These are phyloP conservation scores for Apoderus coryli DNA, from an alignment of 2,888 invertebrate genomes.

Conservation along the genomic window DNA sequence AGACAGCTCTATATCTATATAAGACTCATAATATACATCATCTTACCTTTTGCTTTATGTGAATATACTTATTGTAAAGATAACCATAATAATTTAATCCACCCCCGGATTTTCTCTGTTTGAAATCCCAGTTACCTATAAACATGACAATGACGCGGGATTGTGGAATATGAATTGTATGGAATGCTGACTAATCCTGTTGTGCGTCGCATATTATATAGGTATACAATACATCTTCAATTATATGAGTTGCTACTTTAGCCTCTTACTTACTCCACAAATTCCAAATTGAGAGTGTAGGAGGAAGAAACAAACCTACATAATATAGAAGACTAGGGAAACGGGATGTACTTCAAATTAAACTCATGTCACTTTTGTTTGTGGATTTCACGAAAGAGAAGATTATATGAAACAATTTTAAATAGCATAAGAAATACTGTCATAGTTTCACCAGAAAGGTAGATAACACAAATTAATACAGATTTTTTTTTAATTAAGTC, in stretches of 20 bases:
- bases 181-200: slow-evolving; percentile 22
- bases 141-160: slow-evolving; percentile 27
- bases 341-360: slow-evolving; percentile 21
- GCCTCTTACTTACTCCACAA: slow-evolving; percentile 16
- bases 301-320: no score
- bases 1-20: slow-evolving; percentile 25
- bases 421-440: no score
- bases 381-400: no score
- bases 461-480: no score
- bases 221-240: slow-evolving; percentile 21
- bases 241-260: slow-evolving; percentile 23
- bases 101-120: slow-evolving; percentile 20
- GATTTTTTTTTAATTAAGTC: no score
- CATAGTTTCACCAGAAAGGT: no score
- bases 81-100: slow-evolving; percentile 34
- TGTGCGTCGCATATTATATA: no score
- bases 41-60: no score
- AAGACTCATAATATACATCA: slow-evolving; percentile 29
- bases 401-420: no score
- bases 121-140: slow-evolving; percentile 21
- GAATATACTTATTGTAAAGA: no score
- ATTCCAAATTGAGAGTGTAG: slow-evolving; percentile 17
- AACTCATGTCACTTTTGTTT: slow-evolving; percentile 21
- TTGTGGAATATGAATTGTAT: slow-evolving; percentile 14
- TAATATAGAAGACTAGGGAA: no score